Evolutionary conservation across 2,888 invertebrate species (phyloP), one percentile per base, ranked within the genome.

Genomic region (Parapristionchus giblindavisi): DNA sequence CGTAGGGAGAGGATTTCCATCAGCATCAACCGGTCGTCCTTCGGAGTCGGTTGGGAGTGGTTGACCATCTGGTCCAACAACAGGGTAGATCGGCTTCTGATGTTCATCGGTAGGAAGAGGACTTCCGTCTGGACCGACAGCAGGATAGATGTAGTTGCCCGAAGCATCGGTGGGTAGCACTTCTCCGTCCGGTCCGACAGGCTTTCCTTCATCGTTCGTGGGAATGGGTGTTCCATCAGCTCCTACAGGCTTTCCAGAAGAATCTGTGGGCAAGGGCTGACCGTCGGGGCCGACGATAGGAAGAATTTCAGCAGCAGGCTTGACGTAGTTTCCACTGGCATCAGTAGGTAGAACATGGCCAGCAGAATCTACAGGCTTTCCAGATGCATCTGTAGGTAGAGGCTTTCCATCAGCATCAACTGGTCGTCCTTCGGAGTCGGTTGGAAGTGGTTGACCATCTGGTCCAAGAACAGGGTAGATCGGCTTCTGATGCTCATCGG

Each of bases 231-330:
- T 21, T 70, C 70, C 70, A n/a, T 70, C 70, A 5, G 70, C 54
- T 24, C 66, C 75, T n/a, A 81, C 74, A 52, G 58, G 75, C 51
- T 66, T 61, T 32, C 78, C 78, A 58, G 24, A 75, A 1, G 78
- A 75, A 17, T 83, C 80, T n/a, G 82, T 84, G 11, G 72, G 72
- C 11, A 80, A 75, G 2, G 76, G 76, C 72, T 77, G 74, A 14
- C 79, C 81, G 56, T 85, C 80, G n/a, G 77, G 76, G 1, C 79
- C 82, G 27, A 83, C 48, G 48, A 81, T 71, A 3, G 81, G 81
- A 54, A n/a, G n/a, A n/a, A n/a, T n/a, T n/a, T n/a, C n/a, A n/a
- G n/a, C n/a, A n/a, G n/a, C n/a, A n/a, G n/a, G n/a, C n/a, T 52
- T 48, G 54, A 34, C 61, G 38, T 21, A 54, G 52, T 51, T 51